Evolutionary conservation across 1,140 invertebrate genomes (phyloP), one percentile per base, ranked within the genome.

Genomic region (Zophobas atratus): DNA sequence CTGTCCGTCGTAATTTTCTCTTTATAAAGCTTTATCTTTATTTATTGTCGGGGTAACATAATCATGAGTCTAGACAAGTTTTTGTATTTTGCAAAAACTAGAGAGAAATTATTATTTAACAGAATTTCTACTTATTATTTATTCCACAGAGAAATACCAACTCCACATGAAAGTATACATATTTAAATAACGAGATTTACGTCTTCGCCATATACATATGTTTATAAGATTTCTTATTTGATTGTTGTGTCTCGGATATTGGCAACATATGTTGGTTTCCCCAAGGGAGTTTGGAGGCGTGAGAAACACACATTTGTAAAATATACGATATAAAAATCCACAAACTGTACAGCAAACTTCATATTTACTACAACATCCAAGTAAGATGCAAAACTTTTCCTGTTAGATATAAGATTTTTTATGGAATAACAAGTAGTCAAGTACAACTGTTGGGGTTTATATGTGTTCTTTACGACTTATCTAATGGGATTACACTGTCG

Each of bases 141-240:
- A n/a, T n/a, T n/a, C n/a, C n/a, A n/a, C n/a, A n/a, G n/a, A n/a
- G n/a, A n/a, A n/a, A n/a, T n/a, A n/a, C n/a, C n/a, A n/a, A n/a
- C n/a, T n/a, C n/a, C n/a, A 51, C 34, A 51, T 39, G 34, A 72
- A 72, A 39, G 38, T 72, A 72, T 72, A 48, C 70, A 72, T 72
- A 72, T 72, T 72, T 72, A 72, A 72, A 33, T n/a, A 33, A 72
- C 20, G 34, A 72, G 70, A 72, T 72, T 72, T 72, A 53, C 70
- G 70, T 72, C 36, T 82, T 82, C 80, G 79, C 39, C 34, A 48
- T 60, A 49, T 55, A 49, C 76, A 56, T 63, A 77, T 73, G 70
- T 72, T 77, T 77, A 77, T 77, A 77, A 77, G 76, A 77, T 77
- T 77, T 77, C 35, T 51, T 73, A 77, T 73, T 77, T 77, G 76